phyloP scores from a whole-genome alignment of 2,113 vertebrate genomes.

The Tor tambroides region DNA sequence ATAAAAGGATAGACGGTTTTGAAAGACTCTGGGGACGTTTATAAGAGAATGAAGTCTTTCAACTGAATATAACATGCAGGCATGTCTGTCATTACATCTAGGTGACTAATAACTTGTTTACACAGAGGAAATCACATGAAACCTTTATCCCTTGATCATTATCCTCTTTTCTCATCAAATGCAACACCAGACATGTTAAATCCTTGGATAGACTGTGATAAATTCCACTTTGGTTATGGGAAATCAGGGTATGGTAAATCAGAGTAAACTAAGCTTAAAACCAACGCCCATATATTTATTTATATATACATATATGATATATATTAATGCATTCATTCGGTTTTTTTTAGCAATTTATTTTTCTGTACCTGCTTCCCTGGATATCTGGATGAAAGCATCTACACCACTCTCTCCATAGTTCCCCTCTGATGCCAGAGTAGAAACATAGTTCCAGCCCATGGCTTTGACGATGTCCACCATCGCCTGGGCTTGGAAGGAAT shows the following conservation, averaged over 20 bases:
- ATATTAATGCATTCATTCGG: too few species aligned
- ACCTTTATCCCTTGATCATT: slow-evolving; percentile 26
- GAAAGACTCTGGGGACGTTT: neutral
- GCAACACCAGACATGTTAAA: slow-evolving; percentile 22
- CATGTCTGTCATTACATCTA: slow-evolving; percentile 8
- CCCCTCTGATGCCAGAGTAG: slow-evolving; percentile 86
- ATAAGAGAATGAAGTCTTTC: neutral
- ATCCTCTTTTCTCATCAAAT: slow-evolving; percentile 30
- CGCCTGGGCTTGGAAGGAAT: slow-evolving; percentile 91
- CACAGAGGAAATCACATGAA: neutral
- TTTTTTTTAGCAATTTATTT: neutral
- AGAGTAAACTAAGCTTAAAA: neutral
- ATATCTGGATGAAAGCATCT: slow-evolving; percentile 87
- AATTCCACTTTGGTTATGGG: slow-evolving; percentile 38
- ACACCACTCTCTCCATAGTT: slow-evolving; percentile 90
- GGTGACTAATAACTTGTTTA: slow-evolving; percentile 31
- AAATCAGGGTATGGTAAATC: slow-evolving; percentile 6
- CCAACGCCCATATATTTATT: too few species aligned
- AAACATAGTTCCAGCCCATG: slow-evolving; percentile 90
- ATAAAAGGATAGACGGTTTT: neutral
- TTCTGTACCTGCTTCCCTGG: slow-evolving; percentile 82
- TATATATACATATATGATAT: too few species aligned
- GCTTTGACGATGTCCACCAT: slow-evolving; percentile 91
- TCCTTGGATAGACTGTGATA: slow-evolving; percentile 3
- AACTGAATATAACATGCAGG: neutral